Base-by-base conservation (phyloP, 2,888 invertebrate genomes). In the Graphium colonna region DNA sequence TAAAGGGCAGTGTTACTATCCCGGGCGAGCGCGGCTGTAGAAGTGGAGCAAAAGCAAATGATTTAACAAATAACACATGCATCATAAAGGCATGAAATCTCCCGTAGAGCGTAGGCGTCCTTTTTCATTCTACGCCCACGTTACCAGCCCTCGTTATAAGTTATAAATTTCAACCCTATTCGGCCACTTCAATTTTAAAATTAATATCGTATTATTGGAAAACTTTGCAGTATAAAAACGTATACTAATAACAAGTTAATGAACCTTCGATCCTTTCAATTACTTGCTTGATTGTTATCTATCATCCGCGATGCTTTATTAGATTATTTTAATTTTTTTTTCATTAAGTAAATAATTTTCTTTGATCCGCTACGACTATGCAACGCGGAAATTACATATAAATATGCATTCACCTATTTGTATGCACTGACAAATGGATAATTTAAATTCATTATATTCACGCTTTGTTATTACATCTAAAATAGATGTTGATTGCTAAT, bases 41-140 rank as follows among this genome's bases (percentile, higher is more conserved):
- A n/a, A n/a, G n/a, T n/a, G n/a, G n/a, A n/a, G n/a, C n/a, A n/a
- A n/a, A n/a, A n/a, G n/a, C n/a, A n/a, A n/a, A n/a, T n/a, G n/a
- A 33, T 33, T 33, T n/a, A 33, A 10, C 33, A 33, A 33, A 26
- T 26, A 26, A 7, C 33, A 33, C 33, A n/a, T 33, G 33, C 33
- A n/a, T 10, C 33, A 33, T 10, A 33, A 3, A 33, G 33, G 33
- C 10, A 10, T 10, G 33, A 7, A 26, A 26, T n/a, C n/a, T n/a
- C n/a, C n/a, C n/a, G 12, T 5, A 4, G 5, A 1, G 26, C 3
- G 52, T 52, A 41, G 46, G 52, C 45, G 51, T 38, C 17, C 45
- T 21, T 46, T 42, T 38, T 26, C 47, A 42, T 26, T 33, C 46
- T 10, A 31, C 51, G 31, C 41, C 45, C 16, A 36, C 41, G 26